phyloP scores from a whole-genome alignment of 2,888 invertebrate species.

The Amblyjoppa proteus region DNA sequence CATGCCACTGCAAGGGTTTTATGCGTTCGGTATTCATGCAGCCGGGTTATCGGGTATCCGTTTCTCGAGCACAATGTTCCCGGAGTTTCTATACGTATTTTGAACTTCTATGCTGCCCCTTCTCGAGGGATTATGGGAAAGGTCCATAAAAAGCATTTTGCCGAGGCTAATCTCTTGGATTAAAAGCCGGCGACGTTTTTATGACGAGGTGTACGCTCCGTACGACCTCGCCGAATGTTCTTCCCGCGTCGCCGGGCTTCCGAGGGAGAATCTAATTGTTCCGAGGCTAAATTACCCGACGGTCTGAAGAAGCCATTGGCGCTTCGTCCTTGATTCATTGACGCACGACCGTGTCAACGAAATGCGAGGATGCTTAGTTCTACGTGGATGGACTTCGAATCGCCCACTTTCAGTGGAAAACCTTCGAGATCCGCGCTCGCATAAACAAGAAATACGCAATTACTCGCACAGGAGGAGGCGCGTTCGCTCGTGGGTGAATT shows the following conservation, averaged over 20 bases:
- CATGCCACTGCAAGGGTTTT: not conserved
- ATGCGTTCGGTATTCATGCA: constrained; percentile 26
- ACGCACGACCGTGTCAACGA: not conserved
- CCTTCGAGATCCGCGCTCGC: not conserved
- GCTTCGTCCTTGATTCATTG: not conserved
- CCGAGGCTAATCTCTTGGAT: constrained; percentile 2
- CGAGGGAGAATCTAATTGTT: not conserved
- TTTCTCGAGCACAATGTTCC: not conserved
- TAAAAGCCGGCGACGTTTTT: constrained; percentile 26
- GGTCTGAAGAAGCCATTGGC: not conserved
- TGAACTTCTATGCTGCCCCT: not conserved
- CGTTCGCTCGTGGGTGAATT: not conserved
- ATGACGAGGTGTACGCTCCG: not conserved
- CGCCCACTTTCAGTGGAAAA: not conserved
- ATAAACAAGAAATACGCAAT: not conserved
- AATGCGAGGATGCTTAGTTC: not conserved
- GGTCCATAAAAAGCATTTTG: not conserved
- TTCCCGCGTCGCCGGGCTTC: constrained; percentile 5
- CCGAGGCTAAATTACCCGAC: not conserved
- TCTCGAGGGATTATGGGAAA: constrained; percentile 7
- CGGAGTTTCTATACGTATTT: constrained; percentile 11
- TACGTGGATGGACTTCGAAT: not conserved
- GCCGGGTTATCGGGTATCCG: constrained; percentile 12
- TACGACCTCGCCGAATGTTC: not conserved
- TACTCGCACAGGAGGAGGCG: not conserved